Evolutionary conservation across 2,797 vertebrate genomes (phyloP).

Genomic region (Eulemur rubriventer): DNA sequence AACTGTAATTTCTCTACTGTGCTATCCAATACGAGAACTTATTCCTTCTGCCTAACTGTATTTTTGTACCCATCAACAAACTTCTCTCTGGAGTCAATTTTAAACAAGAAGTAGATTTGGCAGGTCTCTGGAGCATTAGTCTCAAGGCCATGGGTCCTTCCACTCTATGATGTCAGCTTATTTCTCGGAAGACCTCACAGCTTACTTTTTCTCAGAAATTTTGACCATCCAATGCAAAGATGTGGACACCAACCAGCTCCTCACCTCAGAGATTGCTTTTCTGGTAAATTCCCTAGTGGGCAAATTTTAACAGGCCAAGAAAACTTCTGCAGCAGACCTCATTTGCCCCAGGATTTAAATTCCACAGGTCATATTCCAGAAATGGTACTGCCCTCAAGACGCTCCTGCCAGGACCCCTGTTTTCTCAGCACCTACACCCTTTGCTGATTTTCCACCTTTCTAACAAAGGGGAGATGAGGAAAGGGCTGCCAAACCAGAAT

Average conservation of each 20-base stretch:
- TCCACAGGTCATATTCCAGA: not conserved
- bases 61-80: not conserved
- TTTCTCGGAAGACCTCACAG: constrained; percentile 48
- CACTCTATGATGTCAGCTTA: not conserved
- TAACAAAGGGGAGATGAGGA: not conserved
- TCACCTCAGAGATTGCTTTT: constrained; percentile 22
- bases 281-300: not conserved
- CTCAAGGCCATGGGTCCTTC: not conserved
- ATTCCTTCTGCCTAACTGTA: not conserved
- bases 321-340: not conserved
- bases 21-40: not conserved
- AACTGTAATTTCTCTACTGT: not conserved
- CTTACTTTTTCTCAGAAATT: constrained; percentile 62
- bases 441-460: not conserved
- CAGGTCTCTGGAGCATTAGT: not conserved
- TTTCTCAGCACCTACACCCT: not conserved
- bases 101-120: not conserved
- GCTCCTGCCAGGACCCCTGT: not conserved
- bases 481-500: not conserved
- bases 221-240: constrained; percentile 37
- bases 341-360: not conserved
- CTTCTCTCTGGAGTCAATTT: not conserved
- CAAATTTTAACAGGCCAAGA: not conserved
- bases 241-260: not conserved
- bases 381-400: not conserved